Percentiles rank a stretch among this genome's conserved stretches.
These are phyloP conservation scores for Microctenopoma lineatum DNA, from an alignment of 2,797 vertebrate species.

Conservation along the genomic window DNA sequence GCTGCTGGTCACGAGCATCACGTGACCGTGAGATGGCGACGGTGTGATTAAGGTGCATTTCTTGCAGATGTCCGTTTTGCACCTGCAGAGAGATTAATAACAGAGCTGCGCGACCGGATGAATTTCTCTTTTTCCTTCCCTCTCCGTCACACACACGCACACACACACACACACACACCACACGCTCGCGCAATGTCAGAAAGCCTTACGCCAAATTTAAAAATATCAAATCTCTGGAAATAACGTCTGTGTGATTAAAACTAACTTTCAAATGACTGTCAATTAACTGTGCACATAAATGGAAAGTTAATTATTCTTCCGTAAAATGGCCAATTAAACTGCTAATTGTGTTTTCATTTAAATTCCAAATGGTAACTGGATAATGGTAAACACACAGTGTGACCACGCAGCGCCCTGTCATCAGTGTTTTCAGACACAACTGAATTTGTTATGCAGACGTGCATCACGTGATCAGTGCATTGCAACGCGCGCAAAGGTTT, in stretches of 20 bases:
- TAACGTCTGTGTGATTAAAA: slow-evolving; percentile 85
- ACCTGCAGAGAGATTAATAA: slow-evolving; percentile 27
- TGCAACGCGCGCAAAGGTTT: not conserved
- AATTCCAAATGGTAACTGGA: slow-evolving; percentile 92
- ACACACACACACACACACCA: not conserved
- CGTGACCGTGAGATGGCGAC: slow-evolving; percentile 13
- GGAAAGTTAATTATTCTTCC: slow-evolving; percentile 94
- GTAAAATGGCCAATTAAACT: slow-evolving; percentile 96
- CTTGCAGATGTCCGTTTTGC: slow-evolving; percentile 10
- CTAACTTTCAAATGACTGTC: slow-evolving; percentile 90
- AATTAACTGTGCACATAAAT: slow-evolving; percentile 98
- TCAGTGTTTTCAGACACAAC: slow-evolving; percentile 9
- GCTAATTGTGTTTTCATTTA: slow-evolving; percentile 90
- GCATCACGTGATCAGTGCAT: not conserved
- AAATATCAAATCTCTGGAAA: slow-evolving; percentile 66
- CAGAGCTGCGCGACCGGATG: not conserved
- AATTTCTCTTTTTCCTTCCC: not conserved
- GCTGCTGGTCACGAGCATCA: slow-evolving; percentile 11
- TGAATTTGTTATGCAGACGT: not conserved
- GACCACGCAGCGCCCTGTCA: slow-evolving; percentile 21
- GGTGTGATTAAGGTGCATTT: slow-evolving; percentile 23
- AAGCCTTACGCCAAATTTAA: slow-evolving; percentile 51
- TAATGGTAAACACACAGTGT: slow-evolving; percentile 87
- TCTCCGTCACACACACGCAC: slow-evolving; percentile 1
- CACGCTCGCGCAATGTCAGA: slow-evolving; percentile 39